Evolutionary conservation across 2,797 vertebrate genomes (phyloP).

Genomic region (Neomorphus geoffroyi): DNA sequence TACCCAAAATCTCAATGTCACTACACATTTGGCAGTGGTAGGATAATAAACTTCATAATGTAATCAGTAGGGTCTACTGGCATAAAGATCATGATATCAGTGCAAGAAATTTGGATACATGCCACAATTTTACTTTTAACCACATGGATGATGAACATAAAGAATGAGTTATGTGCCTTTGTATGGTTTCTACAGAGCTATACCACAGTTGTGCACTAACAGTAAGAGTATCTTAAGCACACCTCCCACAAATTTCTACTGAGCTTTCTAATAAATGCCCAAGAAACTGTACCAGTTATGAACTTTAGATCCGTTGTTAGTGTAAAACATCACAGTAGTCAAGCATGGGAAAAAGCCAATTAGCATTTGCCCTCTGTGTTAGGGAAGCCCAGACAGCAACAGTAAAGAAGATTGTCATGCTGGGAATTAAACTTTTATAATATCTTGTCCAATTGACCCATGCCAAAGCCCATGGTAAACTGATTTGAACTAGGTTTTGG

Average conservation of each 20-base stretch:
- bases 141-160: neutral
- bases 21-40: neutral
- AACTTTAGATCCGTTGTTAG: neutral
- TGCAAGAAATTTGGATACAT: neutral
- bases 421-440: neutral
- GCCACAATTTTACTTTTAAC: neutral
- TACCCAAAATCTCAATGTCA: neutral
- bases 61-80: neutral
- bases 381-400: neutral
- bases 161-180: neutral
- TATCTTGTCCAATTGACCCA: neutral
- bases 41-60: neutral
- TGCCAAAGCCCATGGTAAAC: neutral
- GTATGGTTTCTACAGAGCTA: neutral
- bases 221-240: neutral
- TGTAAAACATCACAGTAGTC: neutral
- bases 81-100: neutral
- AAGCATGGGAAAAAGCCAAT: neutral
- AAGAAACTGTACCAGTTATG: neutral
- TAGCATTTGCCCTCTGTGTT: neutral
- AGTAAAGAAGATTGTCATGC: neutral
- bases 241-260: neutral
- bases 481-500: neutral
- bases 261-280: neutral
- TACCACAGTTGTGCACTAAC: fast-evolving